Conservation (phyloP, 2,113 vertebrate genomes). For the Micronycteris hirsuta region DNA sequence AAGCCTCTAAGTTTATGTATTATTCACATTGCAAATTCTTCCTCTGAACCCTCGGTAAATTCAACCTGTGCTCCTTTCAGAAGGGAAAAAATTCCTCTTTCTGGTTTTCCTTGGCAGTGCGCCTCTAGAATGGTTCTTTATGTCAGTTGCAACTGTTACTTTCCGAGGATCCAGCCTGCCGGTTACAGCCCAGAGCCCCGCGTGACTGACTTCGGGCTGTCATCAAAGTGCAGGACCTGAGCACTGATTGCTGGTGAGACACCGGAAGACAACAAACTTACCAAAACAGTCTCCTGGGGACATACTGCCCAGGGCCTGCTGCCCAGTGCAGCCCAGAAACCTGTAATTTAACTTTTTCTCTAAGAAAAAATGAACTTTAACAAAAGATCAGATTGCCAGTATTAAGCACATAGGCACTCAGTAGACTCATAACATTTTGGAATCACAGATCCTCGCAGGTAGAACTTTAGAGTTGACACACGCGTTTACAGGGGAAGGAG, state of each 20-base stretch:
- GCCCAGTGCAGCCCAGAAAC: background rate
- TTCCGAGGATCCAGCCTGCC: background rate
- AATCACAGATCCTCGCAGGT: background rate
- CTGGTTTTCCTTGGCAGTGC: background rate
- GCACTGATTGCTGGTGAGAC: constrained; percentile 56
- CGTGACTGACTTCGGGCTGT: constrained; percentile 51
- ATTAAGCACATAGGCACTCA: background rate
- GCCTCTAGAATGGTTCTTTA: background rate
- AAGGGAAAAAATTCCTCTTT: background rate
- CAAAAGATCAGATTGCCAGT: background rate
- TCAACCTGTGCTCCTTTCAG: background rate
- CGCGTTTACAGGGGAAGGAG: background rate
- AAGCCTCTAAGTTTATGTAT: background rate
- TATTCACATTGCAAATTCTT: background rate
- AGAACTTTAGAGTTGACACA: background rate
- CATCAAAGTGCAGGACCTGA: constrained; percentile 48
- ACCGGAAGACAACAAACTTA: constrained; percentile 55
- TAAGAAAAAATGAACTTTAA: background rate
- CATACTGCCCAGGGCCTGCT: background rate
- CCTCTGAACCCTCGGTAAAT: background rate
- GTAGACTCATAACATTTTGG: background rate
- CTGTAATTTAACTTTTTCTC: constrained; percentile 5
- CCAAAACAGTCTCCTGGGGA: constrained; percentile 46
- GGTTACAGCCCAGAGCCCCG: background rate
- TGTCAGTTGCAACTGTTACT: background rate